Evolutionary conservation across 2,888 invertebrate species (phyloP).

Genomic region (Volucella bombylans): DNA sequence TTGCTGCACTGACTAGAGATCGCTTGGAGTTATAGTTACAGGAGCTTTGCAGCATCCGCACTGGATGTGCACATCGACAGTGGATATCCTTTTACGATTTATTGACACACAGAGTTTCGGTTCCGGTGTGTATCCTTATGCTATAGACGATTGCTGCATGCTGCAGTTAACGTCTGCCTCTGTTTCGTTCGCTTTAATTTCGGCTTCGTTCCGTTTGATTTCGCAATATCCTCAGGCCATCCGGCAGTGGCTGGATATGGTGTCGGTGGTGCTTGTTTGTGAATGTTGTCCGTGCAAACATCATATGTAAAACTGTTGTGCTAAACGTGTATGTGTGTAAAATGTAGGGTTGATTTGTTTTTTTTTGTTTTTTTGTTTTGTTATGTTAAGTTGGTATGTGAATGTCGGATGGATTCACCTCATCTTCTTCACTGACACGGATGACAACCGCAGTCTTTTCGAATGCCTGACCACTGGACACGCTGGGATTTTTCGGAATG

Average conservation of each 20-base stretch:
- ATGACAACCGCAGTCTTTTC: conserved; percentile 72
- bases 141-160: conserved; percentile 52
- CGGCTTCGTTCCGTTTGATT: conserved; percentile 72
- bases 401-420: conserved; percentile 66
- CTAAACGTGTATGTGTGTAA: conserved; percentile 18
- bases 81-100: conserved; percentile 70
- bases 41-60: conserved; percentile 17
- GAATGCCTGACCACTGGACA: conserved; percentile 73
- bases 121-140: conserved; percentile 35
- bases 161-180: conserved; percentile 27
- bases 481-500: conserved; percentile 71
- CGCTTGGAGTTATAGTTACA: conserved; percentile 47
- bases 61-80: conserved; percentile 68
- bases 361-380: conserved; percentile 11
- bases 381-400: conserved; percentile 49
- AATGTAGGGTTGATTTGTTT: conserved; percentile 30
- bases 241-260: conserved; percentile 73
- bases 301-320: conserved; percentile 53
- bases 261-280: conserved; percentile 73
- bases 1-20: conserved; percentile 50
- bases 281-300: conserved; percentile 70
- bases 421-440: conserved; percentile 73
- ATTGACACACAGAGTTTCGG: conserved; percentile 55
- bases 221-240: conserved; percentile 73
- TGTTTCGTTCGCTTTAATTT: conserved; percentile 67